Evolutionary conservation across 2,888 invertebrate species (phyloP).

Genomic region (Notodonta dromedarius): DNA sequence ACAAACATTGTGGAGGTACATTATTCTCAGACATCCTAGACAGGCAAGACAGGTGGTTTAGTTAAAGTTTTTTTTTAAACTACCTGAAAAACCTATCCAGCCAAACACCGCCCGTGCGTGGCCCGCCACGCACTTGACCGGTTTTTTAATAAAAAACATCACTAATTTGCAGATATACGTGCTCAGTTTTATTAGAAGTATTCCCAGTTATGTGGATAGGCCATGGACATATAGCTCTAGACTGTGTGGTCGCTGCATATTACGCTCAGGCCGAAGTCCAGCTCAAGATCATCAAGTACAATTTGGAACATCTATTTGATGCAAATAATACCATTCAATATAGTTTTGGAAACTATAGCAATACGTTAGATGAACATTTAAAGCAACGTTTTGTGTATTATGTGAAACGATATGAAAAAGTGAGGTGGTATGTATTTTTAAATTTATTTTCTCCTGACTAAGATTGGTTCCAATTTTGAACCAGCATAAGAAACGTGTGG

Average conservation of each 20-base stretch:
- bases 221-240: conserved; percentile 46
- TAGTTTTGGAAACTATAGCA: conserved; percentile 23
- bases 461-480: too few species aligned
- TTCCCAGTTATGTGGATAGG: conserved; percentile 40
- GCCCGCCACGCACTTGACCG: too few species aligned
- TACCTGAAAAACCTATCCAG: too few species aligned
- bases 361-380: conserved; percentile 33
- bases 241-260: conserved; percentile 45
- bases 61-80: too few species aligned
- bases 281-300: conserved; percentile 52
- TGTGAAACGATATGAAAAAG: conserved; percentile 48
- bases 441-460: too few species aligned
- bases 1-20: too few species aligned
- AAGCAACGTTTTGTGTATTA: conserved; percentile 39
- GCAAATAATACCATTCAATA: conserved; percentile 1
- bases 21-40: too few species aligned
- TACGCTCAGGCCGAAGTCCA: conserved; percentile 53
- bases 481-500: too few species aligned
- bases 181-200: conserved; percentile 37
- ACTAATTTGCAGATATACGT: conserved; percentile 36
- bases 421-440: conserved; percentile 43
- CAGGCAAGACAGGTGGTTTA: too few species aligned
- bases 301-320: conserved; percentile 45
- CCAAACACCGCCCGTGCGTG: too few species aligned
- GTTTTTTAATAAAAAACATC: too few species aligned